These are phyloP conservation scores for Xyliphius kryptos DNA, from an alignment of 2,113 vertebrate species.

Conservation along the genomic window DNA sequence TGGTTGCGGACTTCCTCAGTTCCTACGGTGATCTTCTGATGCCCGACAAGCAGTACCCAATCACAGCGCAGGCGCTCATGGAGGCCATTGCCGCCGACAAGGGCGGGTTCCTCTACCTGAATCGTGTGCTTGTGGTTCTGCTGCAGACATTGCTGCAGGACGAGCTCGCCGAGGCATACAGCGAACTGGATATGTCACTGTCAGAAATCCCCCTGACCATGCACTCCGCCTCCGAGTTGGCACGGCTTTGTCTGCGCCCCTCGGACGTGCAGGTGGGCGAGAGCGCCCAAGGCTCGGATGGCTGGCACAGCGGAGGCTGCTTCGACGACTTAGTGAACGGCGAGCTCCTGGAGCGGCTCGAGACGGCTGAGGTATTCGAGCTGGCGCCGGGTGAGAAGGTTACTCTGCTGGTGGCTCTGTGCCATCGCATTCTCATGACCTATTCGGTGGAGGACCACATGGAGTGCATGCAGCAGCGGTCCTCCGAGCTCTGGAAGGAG, in stretches of 20 bases:
- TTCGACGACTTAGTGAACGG: slow-evolving; percentile 85
- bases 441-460: slow-evolving; percentile 94
- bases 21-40: slow-evolving; percentile 85
- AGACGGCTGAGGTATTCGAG: slow-evolving; percentile 88
- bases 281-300: slow-evolving; percentile 65
- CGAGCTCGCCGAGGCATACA: slow-evolving; percentile 92
- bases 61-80: slow-evolving; percentile 83
- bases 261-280: slow-evolving; percentile 82
- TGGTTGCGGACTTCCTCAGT: slow-evolving; percentile 90
- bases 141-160: slow-evolving; percentile 92
- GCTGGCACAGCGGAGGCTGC: slow-evolving; percentile 61
- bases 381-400: slow-evolving; percentile 84
- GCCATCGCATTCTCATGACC: slow-evolving; percentile 94
- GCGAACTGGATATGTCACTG: slow-evolving; percentile 87
- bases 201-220: slow-evolving; percentile 93
- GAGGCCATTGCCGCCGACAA: slow-evolving; percentile 84
- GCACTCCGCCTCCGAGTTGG: slow-evolving; percentile 88
- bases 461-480: slow-evolving; percentile 80
- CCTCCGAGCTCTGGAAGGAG: slow-evolving; percentile 90
- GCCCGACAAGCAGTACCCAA: slow-evolving; percentile 88
- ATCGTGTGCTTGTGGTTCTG: slow-evolving; percentile 85
- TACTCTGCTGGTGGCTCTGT: slow-evolving; percentile 79
- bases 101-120: slow-evolving; percentile 86
- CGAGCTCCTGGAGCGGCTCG: slow-evolving; percentile 88
- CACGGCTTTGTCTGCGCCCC: slow-evolving; percentile 84